Evolutionary conservation across 2,113 vertebrate species (phyloP).

Genomic region (Campylorhamphus procurvoides): DNA sequence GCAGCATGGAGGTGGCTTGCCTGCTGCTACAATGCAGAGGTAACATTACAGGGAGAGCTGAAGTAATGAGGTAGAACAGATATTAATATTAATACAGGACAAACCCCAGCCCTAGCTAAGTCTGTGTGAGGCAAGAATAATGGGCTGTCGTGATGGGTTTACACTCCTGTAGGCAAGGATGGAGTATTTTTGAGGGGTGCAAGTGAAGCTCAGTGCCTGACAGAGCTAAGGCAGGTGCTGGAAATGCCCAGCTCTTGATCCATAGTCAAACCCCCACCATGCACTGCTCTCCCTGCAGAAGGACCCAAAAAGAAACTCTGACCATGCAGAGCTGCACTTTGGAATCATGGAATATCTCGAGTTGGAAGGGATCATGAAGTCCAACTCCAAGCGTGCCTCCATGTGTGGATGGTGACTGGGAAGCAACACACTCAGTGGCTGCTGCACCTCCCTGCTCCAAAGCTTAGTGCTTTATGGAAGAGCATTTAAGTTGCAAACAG

Average conservation of each 20-base stretch:
- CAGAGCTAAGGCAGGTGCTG: neutral
- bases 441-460: neutral
- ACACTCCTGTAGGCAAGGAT: neutral
- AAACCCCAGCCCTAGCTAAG: neutral
- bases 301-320: accelerated
- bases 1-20: slow-evolving; percentile 50
- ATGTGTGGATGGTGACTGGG: accelerated
- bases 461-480: neutral
- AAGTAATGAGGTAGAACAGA: neutral
- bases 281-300: neutral
- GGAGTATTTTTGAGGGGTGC: neutral
- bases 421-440: accelerated
- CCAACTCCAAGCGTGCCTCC: accelerated
- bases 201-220: neutral
- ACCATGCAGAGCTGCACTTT: accelerated
- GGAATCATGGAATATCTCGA: accelerated
- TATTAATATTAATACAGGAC: slow-evolving; percentile 29
- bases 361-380: neutral
- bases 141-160: neutral
- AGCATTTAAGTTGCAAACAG: neutral
- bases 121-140: neutral
- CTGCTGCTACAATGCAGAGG: neutral
- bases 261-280: neutral
- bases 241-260: neutral
- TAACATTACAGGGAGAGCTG: neutral